phyloP scores from a whole-genome alignment of 2,888 invertebrate genomes.

The Leptothorax acervorum region DNA sequence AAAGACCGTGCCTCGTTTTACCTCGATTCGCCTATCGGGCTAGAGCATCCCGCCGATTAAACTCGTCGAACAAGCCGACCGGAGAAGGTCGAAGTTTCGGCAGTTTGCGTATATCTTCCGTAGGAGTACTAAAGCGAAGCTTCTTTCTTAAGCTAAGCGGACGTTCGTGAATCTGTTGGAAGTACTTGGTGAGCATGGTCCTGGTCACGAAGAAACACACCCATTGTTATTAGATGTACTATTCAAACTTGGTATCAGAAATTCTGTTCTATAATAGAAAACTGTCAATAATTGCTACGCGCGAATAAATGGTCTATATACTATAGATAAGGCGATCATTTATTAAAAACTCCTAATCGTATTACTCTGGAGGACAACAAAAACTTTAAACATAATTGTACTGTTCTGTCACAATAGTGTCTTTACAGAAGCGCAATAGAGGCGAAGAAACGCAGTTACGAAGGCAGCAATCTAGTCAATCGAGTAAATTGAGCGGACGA shows the following conservation, averaged over 20 bases:
- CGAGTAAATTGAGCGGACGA: conserved; percentile 68
- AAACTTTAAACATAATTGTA: conserved; percentile 10
- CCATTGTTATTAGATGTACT: not conserved
- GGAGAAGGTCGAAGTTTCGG: conserved; percentile 39
- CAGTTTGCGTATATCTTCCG: conserved; percentile 48
- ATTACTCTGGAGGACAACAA: not conserved
- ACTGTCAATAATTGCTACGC: too few species aligned
- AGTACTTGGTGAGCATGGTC: not conserved
- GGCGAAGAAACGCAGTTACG: conserved; percentile 63
- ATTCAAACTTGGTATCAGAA: not conserved
- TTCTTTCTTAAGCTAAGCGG: conserved; percentile 14
- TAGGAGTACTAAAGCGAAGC: conserved; percentile 8
- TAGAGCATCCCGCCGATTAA: conserved; percentile 64
- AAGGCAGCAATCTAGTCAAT: conserved; percentile 63
- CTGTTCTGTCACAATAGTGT: conserved; percentile 13
- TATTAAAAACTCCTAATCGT: not conserved
- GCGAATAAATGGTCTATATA: not conserved
- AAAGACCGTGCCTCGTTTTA: conserved; percentile 65
- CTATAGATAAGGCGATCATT: not conserved
- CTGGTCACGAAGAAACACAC: not conserved
- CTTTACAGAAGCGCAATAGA: conserved; percentile 48
- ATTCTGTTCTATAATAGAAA: not conserved
- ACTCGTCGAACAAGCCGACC: conserved; percentile 56
- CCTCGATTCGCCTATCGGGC: conserved; percentile 67
- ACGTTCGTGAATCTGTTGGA: conserved; percentile 33